Percentiles rank a stretch among this genome's conserved stretches.
phyloP scores from a whole-genome alignment of 2,888 invertebrate species.

The Tenthredo scrophulariae region DNA sequence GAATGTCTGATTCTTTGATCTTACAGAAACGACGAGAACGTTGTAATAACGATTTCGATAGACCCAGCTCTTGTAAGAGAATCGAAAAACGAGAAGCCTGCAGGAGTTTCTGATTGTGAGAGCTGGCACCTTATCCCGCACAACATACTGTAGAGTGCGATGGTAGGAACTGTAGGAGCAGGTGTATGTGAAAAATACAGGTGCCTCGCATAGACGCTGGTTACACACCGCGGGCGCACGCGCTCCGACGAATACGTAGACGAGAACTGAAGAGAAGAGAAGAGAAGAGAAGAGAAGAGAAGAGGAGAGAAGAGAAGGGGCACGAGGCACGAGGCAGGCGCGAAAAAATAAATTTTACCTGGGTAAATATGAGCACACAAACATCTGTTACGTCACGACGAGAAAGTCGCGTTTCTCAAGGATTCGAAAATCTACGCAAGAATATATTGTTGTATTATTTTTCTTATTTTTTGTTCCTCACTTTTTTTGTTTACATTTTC shows the following conservation, averaged over 20 bases:
- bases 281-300: background rate
- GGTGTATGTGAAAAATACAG: constrained; percentile 71
- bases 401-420: constrained; percentile 54
- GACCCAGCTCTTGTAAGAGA: background rate
- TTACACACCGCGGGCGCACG: constrained; percentile 58
- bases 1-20: background rate
- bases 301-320: background rate
- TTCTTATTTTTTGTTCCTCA: constrained; percentile 28
- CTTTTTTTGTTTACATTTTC: too few relatives aligned
- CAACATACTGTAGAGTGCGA: constrained; percentile 37
- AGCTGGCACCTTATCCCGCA: constrained; percentile 18
- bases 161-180: constrained; percentile 61
- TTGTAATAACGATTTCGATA: background rate
- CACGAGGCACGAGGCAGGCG: constrained; percentile 47
- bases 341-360: constrained; percentile 66
- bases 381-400: constrained; percentile 8
- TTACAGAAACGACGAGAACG: background rate
- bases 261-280: constrained; percentile 21
- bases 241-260: constrained; percentile 58
- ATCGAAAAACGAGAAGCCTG: background rate
- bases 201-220: constrained; percentile 63
- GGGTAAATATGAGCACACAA: constrained; percentile 65
- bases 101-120: background rate
- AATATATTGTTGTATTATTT: background rate
- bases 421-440: constrained; percentile 43